Conservation (phyloP, 2,113 vertebrate genomes). For the Pterocles gutturalis region DNA sequence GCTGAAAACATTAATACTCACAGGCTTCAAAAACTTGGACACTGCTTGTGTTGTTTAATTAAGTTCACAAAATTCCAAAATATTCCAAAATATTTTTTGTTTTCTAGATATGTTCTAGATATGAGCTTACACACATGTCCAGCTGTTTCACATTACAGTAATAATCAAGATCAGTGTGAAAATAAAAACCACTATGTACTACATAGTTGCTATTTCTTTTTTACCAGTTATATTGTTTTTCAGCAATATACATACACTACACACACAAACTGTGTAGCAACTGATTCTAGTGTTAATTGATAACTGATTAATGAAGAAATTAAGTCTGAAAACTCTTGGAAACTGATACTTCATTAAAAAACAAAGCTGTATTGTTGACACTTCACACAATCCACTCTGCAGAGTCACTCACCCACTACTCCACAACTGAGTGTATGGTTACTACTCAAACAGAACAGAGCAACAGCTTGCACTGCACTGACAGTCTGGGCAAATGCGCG, state of each 20-base stretch:
- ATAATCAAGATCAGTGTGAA: not conserved
- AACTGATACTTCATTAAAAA: not conserved
- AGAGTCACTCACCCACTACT: not conserved
- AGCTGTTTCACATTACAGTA: not conserved
- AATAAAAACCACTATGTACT: accelerated
- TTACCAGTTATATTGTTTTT: not conserved
- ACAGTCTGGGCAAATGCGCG: not conserved
- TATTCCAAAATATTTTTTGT: not conserved
- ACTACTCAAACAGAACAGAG: not conserved
- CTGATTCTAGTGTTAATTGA: not conserved
- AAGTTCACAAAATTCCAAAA: not conserved
- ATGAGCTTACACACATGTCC: not conserved
- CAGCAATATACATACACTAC: not conserved
- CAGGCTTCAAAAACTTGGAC: not conserved
- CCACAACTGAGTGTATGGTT: not conserved
- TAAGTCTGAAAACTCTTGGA: not conserved
- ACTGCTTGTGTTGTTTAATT: not conserved
- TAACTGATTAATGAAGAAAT: not conserved
- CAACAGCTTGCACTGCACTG: not conserved
- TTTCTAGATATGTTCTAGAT: not conserved
- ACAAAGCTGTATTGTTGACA: not conserved
- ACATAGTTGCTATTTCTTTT: not conserved
- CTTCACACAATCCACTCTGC: not conserved
- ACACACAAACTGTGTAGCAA: not conserved
- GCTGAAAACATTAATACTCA: not conserved